Evolutionary conservation across 2,888 invertebrate genomes (phyloP), one percentile per base, ranked within the genome.

Genomic region (Dendrolimus pini): DNA sequence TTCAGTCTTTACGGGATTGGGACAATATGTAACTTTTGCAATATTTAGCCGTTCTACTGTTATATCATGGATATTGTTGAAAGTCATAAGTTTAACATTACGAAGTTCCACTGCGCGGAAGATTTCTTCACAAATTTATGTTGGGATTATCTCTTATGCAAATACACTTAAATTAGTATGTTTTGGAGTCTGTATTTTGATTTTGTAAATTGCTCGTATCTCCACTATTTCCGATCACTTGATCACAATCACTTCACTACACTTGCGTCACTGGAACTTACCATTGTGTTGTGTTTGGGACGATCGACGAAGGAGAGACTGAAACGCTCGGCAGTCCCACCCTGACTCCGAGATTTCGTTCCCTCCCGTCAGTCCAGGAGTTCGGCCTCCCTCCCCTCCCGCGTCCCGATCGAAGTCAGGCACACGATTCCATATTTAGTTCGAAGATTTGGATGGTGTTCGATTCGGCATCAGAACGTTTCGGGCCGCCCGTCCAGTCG

Each of bases 251-350:
- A 77, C 71, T 74, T 68, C 55, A 71, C 65, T 72, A 68, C 77
- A 78, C 77, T 77, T 59, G 65, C 63, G 67, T 73, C 74, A 74
- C 69, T 71, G 65, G 56, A 69, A 88, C 89, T 90, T 85, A 89
- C 89, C 90, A 89, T 90, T 88, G 79, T 88, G 81, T 75, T 85
- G 77, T 84, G 74, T 83, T 73, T 81, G 84, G 82, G 84, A 80
- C 80, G 80, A 81, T 80, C 85, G 85, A 87, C 82, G 87, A 84
- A 84, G 84, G 85, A 88, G 85, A 80, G 89, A 90, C 89, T 88
- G 86, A 77, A 81, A 81, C 82, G 83, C 75, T 84, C 85, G 85
- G 84, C 83, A 87, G 89, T 89, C 88, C 85, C 86, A 85, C 87
- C 89, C 89, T 85, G 88, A 89, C 89, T 90, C 88, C 82, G 85